These are phyloP conservation scores for Hycleus cichorii DNA, from an alignment of 1,140 invertebrate genomes.

Conservation along the genomic window DNA sequence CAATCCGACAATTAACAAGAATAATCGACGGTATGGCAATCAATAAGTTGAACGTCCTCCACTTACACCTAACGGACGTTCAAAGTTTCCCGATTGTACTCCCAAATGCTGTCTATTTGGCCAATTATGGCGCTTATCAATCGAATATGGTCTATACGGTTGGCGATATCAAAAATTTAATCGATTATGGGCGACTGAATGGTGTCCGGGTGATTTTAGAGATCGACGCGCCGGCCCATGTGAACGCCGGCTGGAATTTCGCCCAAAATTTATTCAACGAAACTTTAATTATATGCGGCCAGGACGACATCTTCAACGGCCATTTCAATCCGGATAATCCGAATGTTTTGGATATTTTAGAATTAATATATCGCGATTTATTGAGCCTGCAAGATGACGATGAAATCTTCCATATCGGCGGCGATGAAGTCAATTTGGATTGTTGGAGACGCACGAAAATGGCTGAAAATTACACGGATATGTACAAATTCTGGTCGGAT, in stretches of 20 bases:
- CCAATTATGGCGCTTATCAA: slow-evolving; percentile 66
- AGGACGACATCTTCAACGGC: slow-evolving; percentile 47
- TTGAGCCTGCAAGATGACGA: slow-evolving; percentile 52
- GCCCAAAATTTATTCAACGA: slow-evolving; percentile 53
- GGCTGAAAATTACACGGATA: slow-evolving; percentile 58
- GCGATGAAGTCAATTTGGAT: slow-evolving; percentile 69
- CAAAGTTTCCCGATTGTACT: slow-evolving; percentile 73
- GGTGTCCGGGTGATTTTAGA: slow-evolving; percentile 66
- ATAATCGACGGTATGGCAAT: slow-evolving; percentile 69
- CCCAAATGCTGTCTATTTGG: slow-evolving; percentile 55
- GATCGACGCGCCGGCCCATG: slow-evolving; percentile 73
- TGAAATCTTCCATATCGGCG: slow-evolving; percentile 70
- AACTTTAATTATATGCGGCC: slow-evolving; percentile 47
- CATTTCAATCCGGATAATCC: slow-evolving; percentile 71
- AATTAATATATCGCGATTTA: slow-evolving; percentile 57
- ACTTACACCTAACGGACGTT: slow-evolving; percentile 77
- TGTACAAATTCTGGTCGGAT: slow-evolving; percentile 64
- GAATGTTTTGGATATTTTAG: slow-evolving; percentile 57
- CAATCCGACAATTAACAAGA: slow-evolving; percentile 55
- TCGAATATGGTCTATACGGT: slow-evolving; percentile 57
- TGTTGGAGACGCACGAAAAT: slow-evolving; percentile 52
- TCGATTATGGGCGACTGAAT: slow-evolving; percentile 54
- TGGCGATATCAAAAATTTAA: slow-evolving; percentile 55
- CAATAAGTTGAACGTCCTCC: slow-evolving; percentile 73
- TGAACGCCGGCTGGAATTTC: slow-evolving; percentile 70